Evolutionary conservation across 2,797 vertebrate genomes (phyloP).

Genomic region (Sarcophilus harrisii): DNA sequence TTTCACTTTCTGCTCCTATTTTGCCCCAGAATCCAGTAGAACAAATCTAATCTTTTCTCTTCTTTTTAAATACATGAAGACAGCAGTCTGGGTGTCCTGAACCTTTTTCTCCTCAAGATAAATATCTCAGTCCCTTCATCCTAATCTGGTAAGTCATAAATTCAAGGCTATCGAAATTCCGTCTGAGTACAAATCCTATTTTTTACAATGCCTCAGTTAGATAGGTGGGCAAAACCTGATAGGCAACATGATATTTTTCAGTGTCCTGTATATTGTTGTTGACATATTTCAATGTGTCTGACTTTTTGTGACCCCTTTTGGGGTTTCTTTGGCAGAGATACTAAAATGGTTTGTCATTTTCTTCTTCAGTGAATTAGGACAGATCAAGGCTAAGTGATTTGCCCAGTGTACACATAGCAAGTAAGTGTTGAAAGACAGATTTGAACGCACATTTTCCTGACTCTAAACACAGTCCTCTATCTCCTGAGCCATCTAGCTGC

Average conservation of each 20-base stretch:
- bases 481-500: not conserved
- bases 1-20: not conserved
- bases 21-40: not conserved
- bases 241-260: not conserved
- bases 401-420: not conserved
- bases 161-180: not conserved
- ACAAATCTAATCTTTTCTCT: not conserved
- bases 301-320: not conserved
- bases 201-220: not conserved
- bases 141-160: not conserved
- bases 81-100: not conserved
- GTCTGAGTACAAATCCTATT: not conserved
- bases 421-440: not conserved
- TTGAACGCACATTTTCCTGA: not conserved
- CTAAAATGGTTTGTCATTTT: not conserved
- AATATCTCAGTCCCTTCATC: not conserved
- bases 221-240: not conserved
- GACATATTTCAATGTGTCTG: not conserved
- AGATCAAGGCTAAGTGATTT: not conserved
- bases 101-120: not conserved
- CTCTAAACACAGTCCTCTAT: not conserved
- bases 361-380: not conserved
- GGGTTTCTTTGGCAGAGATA: not conserved
- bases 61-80: not conserved
- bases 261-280: not conserved